Conservation (phyloP, 2,797 vertebrate species). For the Liasis olivaceus region DNA sequence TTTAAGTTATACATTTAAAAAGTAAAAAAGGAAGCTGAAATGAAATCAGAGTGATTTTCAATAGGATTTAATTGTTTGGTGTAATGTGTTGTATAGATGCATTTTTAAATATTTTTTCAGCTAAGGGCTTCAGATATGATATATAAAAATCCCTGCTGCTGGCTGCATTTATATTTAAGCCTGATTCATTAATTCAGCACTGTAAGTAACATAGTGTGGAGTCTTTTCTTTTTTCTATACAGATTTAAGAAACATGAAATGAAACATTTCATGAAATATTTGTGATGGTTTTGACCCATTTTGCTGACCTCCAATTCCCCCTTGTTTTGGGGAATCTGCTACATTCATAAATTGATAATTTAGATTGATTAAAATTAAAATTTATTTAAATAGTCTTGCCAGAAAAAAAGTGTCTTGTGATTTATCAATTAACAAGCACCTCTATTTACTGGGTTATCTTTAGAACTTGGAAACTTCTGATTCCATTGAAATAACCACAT, state of each 20-base stretch:
- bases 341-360: too few relatives aligned
- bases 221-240: not conserved
- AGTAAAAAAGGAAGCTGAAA: constrained; percentile 5
- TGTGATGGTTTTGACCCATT: not conserved
- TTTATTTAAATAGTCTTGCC: too few relatives aligned
- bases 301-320: not conserved
- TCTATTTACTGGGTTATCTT: too few relatives aligned
- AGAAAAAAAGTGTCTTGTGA: too few relatives aligned
- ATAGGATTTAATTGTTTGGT: not conserved
- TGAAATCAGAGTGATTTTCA: constrained; percentile 21
- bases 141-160: not conserved
- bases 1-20: constrained; percentile 29
- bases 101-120: not conserved
- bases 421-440: too few relatives aligned
- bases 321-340: too few relatives aligned
- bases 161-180: not conserved
- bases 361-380: too few relatives aligned
- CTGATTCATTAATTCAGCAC: not conserved
- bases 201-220: not conserved
- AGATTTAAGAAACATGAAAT: not conserved
- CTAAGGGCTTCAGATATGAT: not conserved
- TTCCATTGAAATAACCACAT: too few relatives aligned
- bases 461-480: too few relatives aligned
- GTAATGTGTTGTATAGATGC: not conserved
- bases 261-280: not conserved